Evolutionary conservation across 2,888 invertebrate genomes (phyloP).

Genomic region (Diachrysia chrysitis): DNA sequence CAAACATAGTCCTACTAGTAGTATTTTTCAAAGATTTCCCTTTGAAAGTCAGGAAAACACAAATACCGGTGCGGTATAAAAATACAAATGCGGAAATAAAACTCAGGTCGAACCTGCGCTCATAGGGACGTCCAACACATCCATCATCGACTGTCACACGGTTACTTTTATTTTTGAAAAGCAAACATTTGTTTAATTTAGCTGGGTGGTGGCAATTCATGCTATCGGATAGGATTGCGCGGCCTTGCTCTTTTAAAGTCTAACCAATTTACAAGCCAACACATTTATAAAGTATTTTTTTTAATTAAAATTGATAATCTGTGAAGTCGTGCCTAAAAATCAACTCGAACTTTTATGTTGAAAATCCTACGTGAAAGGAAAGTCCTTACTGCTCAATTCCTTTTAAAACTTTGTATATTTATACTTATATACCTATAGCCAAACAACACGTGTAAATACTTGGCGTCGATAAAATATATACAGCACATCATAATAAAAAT

Average conservation of each 20-base stretch:
- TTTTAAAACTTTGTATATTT: not conserved
- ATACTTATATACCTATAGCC: too few relatives aligned
- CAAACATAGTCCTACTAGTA: not conserved
- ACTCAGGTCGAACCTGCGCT: not conserved
- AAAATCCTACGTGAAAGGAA: too few relatives aligned
- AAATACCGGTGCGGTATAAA: not conserved
- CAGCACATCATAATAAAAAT: not conserved
- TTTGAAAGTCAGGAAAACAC: too few relatives aligned
- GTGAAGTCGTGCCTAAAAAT: too few relatives aligned
- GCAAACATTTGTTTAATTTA: slow-evolving; percentile 4
- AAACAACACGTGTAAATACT: slow-evolving; percentile 1
- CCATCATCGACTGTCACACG: not conserved
- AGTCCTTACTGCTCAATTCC: too few relatives aligned
- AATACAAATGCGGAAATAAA: slow-evolving; percentile 1
- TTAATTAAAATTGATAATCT: not conserved
- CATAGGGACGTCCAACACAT: not conserved
- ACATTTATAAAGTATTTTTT: not conserved
- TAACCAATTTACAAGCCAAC: not conserved
- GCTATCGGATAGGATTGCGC: not conserved
- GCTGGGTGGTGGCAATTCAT: not conserved
- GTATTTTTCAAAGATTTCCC: not conserved
- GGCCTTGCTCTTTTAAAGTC: not conserved
- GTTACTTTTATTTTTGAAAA: slow-evolving; percentile 4
- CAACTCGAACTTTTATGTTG: too few relatives aligned
- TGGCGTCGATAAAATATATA: not conserved